phyloP scores from a whole-genome alignment of 2,113 vertebrate species.

The Calidris pugnax region DNA sequence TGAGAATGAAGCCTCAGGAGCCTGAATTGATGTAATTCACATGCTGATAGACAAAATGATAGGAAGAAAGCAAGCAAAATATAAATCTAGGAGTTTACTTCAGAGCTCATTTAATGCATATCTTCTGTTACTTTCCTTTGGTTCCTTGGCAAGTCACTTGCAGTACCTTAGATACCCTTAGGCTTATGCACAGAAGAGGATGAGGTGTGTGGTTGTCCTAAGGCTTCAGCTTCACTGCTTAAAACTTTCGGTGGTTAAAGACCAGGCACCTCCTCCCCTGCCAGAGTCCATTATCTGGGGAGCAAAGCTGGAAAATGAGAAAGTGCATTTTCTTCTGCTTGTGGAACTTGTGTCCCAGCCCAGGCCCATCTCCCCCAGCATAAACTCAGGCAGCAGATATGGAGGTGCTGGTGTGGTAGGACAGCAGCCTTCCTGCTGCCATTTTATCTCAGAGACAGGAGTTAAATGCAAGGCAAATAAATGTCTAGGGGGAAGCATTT shows the following conservation, averaged over 20 bases:
- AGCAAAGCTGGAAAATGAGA: background rate
- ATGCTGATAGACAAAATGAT: background rate
- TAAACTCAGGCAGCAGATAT: rapidly evolving
- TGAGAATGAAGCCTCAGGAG: background rate
- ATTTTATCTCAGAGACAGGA: background rate
- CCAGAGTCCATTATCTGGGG: background rate
- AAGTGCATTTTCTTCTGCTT: background rate
- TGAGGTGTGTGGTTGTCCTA: rapidly evolving
- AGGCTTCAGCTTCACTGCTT: background rate
- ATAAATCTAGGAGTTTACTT: background rate
- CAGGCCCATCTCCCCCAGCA: rapidly evolving
- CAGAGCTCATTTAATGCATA: background rate
- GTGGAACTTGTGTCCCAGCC: background rate
- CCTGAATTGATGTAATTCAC: background rate
- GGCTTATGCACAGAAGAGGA: background rate
- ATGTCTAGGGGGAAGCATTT: background rate
- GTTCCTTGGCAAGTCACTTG: background rate
- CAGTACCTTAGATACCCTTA: rapidly evolving
- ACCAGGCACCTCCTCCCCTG: background rate
- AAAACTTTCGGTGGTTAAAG: background rate
- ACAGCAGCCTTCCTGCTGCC: background rate
- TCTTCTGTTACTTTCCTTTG: background rate
- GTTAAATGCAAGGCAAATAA: background rate
- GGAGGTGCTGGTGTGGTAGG: rapidly evolving
- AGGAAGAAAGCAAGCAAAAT: background rate